phyloP scores from a whole-genome alignment of 37 sponge, comb jelly and placozoan genomes.

The Hexactinellida sp. region DNA sequence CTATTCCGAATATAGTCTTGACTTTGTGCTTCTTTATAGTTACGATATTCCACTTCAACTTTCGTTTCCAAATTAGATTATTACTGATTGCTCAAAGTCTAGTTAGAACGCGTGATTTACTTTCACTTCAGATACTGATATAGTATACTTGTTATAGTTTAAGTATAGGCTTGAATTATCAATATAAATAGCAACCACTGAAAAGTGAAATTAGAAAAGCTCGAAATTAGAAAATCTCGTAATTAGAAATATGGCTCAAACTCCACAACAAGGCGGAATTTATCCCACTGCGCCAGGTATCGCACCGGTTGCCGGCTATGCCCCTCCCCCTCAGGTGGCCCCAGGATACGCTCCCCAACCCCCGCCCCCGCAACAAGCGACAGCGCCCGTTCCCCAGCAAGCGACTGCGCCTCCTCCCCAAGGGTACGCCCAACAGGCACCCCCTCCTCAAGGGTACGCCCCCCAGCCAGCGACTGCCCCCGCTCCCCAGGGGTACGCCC shows the following conservation, averaged over 20 bases:
- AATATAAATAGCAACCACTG: background rate
- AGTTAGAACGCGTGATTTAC: background rate
- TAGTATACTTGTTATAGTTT: background rate
- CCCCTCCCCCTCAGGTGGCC: background rate
- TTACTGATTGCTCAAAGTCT: too few species aligned
- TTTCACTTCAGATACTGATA: background rate
- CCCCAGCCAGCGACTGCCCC: background rate
- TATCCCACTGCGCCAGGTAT: background rate
- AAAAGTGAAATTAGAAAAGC: too few species aligned
- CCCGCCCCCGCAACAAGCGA: background rate
- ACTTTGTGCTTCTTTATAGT: background rate
- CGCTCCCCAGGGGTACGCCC: background rate
- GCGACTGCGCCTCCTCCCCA: background rate
- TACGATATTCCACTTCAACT: constrained; percentile 6
- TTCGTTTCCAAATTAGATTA: background rate
- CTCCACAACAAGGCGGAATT: background rate
- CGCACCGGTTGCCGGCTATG: background rate
- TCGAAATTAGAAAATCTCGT: too few species aligned
- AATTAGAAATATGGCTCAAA: background rate
- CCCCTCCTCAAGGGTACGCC: background rate
- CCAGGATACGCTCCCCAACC: background rate
- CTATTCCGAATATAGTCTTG: constrained; percentile 1
- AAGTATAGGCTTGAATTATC: background rate
- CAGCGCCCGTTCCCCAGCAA: background rate
- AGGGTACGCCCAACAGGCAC: background rate